Evolutionary conservation across 2,113 vertebrate species (phyloP).

Genomic region (Odocoileus virginianus): DNA sequence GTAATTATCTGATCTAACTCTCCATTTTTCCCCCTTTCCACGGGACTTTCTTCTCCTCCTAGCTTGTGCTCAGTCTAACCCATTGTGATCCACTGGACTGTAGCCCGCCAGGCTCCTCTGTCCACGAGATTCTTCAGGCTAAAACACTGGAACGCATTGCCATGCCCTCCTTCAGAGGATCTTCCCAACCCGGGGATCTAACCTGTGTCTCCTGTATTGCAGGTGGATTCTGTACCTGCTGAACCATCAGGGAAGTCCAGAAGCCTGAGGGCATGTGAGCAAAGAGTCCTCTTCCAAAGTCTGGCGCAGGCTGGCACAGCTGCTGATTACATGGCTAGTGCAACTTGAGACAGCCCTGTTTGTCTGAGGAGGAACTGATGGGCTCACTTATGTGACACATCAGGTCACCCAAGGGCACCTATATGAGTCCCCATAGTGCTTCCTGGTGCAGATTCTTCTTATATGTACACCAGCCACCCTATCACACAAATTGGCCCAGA

Average conservation of each 20-base stretch:
- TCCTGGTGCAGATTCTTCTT: not conserved
- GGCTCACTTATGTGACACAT: not conserved
- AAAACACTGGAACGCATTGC: not conserved
- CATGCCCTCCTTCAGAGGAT: not conserved
- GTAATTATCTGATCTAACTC: not conserved
- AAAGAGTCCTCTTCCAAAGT: not conserved
- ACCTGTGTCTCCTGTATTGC: not conserved
- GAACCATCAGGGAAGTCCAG: not conserved
- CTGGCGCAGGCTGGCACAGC: not conserved
- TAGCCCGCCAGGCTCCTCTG: not conserved
- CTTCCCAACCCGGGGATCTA: not conserved
- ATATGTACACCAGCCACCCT: not conserved
- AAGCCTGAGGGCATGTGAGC: not conserved
- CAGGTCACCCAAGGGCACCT: not conserved
- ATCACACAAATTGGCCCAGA: not conserved
- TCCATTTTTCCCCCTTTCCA: not conserved
- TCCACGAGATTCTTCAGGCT: not conserved
- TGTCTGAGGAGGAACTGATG: not conserved
- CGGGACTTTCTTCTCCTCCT: not conserved
- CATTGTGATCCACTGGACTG: not conserved
- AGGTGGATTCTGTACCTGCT: not conserved
- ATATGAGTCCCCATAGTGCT: not conserved
- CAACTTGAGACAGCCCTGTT: not conserved
- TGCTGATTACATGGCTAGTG: not conserved
- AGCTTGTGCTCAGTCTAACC: not conserved